Percentiles rank a stretch among this genome's conserved stretches.
These are phyloP conservation scores for Conopomorpha cramerella DNA, from an alignment of 1,140 invertebrate species.

Conservation along the genomic window DNA sequence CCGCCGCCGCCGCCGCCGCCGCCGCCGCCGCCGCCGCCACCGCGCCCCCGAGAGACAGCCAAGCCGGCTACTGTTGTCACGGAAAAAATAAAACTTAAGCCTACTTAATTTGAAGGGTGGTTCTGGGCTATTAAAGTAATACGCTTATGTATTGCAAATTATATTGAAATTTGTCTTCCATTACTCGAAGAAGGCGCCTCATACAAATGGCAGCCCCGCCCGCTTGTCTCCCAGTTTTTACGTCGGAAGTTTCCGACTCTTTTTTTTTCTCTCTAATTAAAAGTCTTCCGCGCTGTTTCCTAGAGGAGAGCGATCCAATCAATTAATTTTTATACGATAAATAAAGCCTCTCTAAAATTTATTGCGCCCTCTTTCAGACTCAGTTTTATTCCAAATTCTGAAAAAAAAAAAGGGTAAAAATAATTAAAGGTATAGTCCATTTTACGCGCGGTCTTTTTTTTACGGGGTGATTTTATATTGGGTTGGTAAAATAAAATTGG, in stretches of 20 bases:
- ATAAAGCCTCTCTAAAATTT: constrained; percentile 54
- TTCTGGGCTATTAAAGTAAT: constrained; percentile 64
- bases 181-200: constrained; percentile 56
- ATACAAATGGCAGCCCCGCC: constrained; percentile 59
- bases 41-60: not conserved
- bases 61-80: no score
- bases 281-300: constrained; percentile 59
- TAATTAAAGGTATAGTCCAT: no score
- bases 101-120: constrained; percentile 63
- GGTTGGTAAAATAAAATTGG: no score
- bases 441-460: no score
- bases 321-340: constrained; percentile 55
- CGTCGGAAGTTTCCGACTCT: constrained; percentile 51
- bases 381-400: no score
- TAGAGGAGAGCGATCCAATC: constrained; percentile 55
- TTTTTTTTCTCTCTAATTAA: constrained; percentile 60
- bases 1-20: constrained; percentile 22
- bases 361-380: no score
- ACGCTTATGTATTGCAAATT: constrained; percentile 64
- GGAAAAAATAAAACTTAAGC: constrained; percentile 62
- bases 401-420: no score
- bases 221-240: constrained; percentile 56
- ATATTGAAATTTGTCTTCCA: constrained; percentile 63
- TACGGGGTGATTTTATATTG: no score
- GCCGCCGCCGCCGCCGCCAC: constrained; percentile 11